These are phyloP conservation scores for Pentalonia nigronervosa DNA, from an alignment of 1,140 invertebrate species.

Conservation along the genomic window DNA sequence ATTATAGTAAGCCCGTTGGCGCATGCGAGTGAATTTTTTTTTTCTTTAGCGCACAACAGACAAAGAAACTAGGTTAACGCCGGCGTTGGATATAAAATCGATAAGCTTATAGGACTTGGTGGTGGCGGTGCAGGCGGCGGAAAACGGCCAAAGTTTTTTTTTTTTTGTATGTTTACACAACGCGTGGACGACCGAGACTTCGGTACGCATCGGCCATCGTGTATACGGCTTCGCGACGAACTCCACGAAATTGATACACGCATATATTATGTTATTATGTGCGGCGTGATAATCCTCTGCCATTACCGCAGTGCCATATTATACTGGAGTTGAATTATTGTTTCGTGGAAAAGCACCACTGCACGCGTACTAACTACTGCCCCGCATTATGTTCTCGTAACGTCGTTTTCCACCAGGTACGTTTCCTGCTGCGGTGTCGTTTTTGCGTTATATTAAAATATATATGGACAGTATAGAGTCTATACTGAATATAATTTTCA, in stretches of 20 bases:
- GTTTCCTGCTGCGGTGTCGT: background rate
- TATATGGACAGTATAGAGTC: too few species aligned
- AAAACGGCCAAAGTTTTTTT: background rate
- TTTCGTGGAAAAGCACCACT: background rate
- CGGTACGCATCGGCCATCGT: background rate
- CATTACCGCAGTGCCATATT: background rate
- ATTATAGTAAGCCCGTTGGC: background rate
- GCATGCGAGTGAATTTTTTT: background rate
- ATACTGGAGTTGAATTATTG: background rate
- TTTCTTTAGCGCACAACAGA: background rate
- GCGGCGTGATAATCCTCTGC: conserved; percentile 18
- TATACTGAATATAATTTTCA: too few species aligned
- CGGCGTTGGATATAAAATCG: background rate
- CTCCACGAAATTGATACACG: background rate
- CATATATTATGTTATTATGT: background rate
- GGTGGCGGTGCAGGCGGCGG: too few species aligned
- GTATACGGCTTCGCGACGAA: conserved; percentile 16
- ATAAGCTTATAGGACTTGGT: background rate
- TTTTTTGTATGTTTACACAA: conserved; percentile 15
- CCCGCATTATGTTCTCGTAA: background rate
- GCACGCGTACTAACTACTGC: background rate
- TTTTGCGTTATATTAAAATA: background rate
- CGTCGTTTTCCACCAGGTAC: background rate
- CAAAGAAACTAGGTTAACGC: conserved; percentile 19
- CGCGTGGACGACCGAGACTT: background rate